Conservation (phyloP, 2,113 vertebrate genomes). For the Arizona elegans region DNA sequence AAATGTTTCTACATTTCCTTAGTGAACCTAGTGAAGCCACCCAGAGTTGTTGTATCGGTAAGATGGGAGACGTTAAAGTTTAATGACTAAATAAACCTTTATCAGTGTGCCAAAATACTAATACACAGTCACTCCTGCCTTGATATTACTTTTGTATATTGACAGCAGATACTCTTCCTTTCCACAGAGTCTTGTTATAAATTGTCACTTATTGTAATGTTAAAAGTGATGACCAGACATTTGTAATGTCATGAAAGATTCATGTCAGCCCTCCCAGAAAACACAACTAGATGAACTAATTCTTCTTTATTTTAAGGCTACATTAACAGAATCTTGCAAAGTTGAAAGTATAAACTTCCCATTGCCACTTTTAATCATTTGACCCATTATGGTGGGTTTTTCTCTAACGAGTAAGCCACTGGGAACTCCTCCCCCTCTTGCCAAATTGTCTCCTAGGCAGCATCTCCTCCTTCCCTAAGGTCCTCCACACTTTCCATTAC, state of each 20-base stretch:
- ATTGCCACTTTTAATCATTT: background rate
- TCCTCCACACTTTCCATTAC: background rate
- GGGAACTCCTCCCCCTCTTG: background rate
- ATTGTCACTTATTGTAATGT: background rate
- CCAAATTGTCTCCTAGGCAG: background rate
- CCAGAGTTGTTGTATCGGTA: background rate
- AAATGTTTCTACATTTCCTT: background rate
- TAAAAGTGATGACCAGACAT: background rate
- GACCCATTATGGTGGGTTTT: background rate
- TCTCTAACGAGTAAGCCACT: background rate
- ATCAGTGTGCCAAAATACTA: background rate
- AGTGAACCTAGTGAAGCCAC: background rate
- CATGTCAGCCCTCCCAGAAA: background rate
- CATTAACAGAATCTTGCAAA: background rate
- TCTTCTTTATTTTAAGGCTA: background rate
- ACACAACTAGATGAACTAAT: background rate
- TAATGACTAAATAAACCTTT: background rate
- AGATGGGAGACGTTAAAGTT: background rate
- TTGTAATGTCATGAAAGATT: background rate
- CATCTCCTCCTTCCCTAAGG: background rate
- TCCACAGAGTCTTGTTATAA: too few species aligned
- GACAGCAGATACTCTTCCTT: background rate
- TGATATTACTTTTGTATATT: background rate
- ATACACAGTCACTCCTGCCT: background rate
- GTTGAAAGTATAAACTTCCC: background rate